Evolutionary conservation across 2,888 invertebrate genomes (phyloP), one percentile per base, ranked within the genome.

Genomic region (Achlya flavicornis): DNA sequence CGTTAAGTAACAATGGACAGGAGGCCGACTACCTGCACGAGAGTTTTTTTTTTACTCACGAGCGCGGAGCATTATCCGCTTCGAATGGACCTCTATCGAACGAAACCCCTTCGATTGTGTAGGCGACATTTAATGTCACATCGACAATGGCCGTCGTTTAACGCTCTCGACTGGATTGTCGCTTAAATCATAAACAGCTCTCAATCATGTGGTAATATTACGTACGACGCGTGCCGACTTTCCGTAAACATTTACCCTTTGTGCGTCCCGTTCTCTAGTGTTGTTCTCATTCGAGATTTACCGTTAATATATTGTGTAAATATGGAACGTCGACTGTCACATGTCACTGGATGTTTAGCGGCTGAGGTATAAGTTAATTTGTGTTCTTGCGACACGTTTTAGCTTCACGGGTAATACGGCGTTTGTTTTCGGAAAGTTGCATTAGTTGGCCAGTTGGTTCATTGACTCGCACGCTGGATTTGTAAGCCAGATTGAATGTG

Each of bases 1-100:
- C 88, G 87, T 93, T 91, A 90, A 77, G 74, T 80, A 79, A 92
- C 90, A 92, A 92, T 88, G 85, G 83, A 67, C 74, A 83, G 84
- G 81, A 81, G 79, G 76, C 73, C 80, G 76, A 68, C 87, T 88
- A 91, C 91, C 92, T 91, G 91, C 35, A 38, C 63, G 33, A 26
- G n/a, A 10, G 53, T 53, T 57, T 60, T 38, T 77, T 73, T 76
- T 69, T 71, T 63, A 65, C 70, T 69, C 71, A 67, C 71, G 65
- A 66, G 70, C 67, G 72, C 74, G 71, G 66, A 66, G 71, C 70
- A 82, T 78, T 78, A 84, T 78, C 76, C 76, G 77, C 67, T 75
- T 74, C 79, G 72, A 78, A 78, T 80, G 80, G 75, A 67, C 71
- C 65, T 71, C 76, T 78, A 69, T 73, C 71, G 76, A 67, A 41